Conservation (phyloP, 2,797 vertebrate genomes). For the Malacoraja senta region DNA sequence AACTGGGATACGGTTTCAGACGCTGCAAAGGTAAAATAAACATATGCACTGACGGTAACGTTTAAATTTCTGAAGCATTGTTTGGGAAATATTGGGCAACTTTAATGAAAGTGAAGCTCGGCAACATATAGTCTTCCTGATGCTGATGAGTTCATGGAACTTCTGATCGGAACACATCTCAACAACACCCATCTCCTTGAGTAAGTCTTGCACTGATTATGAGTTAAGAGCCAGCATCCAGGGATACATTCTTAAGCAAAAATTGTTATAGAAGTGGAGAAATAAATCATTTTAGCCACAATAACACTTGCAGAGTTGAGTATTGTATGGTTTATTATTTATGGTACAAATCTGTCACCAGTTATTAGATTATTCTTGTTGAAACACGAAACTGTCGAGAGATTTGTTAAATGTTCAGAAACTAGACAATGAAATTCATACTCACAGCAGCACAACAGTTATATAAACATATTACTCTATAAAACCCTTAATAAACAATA, state of each 20-base stretch:
- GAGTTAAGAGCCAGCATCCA: not conserved
- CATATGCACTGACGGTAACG: not conserved
- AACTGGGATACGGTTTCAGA: conserved; percentile 97
- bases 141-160: too few species aligned
- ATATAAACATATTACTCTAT: too few species aligned
- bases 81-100: not conserved
- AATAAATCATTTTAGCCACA: not conserved
- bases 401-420: too few species aligned
- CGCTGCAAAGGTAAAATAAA: conserved; percentile 77
- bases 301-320: not conserved
- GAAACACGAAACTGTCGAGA: too few species aligned
- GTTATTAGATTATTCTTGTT: too few species aligned
- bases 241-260: not conserved
- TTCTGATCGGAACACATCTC: not conserved
- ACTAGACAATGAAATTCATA: too few species aligned
- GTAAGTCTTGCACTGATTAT: not conserved
- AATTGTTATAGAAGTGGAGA: not conserved
- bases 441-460: too few species aligned
- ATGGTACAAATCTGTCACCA: not conserved
- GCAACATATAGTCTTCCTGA: not conserved
- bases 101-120: not conserved
- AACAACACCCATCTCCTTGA: not conserved
- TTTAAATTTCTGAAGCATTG: not conserved
- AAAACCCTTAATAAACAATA: too few species aligned
- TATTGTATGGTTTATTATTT: not conserved